Conservation (phyloP, 1,140 invertebrate genomes). For the Charaxes varanes region DNA sequence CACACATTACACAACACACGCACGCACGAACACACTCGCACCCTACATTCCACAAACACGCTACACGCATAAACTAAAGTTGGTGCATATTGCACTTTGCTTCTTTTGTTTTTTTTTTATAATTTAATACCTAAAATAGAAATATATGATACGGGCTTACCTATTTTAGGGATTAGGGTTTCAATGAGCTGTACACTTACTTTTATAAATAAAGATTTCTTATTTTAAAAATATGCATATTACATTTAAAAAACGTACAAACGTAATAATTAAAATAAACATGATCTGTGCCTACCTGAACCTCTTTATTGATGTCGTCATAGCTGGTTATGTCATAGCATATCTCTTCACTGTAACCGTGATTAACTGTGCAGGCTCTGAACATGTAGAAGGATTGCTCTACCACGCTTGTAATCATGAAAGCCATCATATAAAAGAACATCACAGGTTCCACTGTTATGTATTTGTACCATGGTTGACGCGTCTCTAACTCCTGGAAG, state of each 20-base stretch:
- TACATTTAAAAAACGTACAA: not conserved
- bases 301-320: conserved; percentile 75
- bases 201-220: no score
- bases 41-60: no score
- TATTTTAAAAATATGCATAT: not conserved
- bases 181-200: no score
- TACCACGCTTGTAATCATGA: conserved; percentile 84
- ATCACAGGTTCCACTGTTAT: conserved; percentile 84
- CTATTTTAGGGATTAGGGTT: no score
- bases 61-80: no score
- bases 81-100: no score
- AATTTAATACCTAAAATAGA: no score
- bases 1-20: no score
- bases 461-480: conserved; percentile 53
- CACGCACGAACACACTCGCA: no score
- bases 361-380: conserved; percentile 82
- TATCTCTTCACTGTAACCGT: conserved; percentile 77
- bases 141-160: no score
- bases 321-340: conserved; percentile 77
- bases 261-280: no score
- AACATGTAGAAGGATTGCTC: conserved; percentile 84
- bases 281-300: conserved; percentile 77
- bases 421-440: conserved; percentile 88
- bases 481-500: conserved; percentile 11
- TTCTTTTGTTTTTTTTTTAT: no score